phyloP scores from a whole-genome alignment of 2,888 invertebrate species.

The Drosophila anceps region DNA sequence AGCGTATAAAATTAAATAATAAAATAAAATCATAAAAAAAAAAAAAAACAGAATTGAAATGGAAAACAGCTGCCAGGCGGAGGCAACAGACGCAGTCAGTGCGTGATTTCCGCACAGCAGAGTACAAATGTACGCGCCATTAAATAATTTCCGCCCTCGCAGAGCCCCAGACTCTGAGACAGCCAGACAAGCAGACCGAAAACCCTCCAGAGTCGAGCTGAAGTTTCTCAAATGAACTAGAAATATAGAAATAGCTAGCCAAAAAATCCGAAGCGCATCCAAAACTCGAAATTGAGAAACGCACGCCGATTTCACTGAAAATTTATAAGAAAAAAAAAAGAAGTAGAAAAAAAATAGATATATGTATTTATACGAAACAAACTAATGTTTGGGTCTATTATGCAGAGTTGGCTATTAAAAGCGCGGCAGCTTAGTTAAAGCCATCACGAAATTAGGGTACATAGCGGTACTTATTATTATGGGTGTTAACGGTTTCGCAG shows the following conservation, averaged over 20 bases:
- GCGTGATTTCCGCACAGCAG: conserved; percentile 77
- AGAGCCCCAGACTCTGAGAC: conserved; percentile 22
- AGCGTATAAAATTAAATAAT: conserved; percentile 70
- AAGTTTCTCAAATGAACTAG: conserved; percentile 72
- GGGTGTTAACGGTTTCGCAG: conserved; percentile 83
- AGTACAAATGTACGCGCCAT: conserved; percentile 79
- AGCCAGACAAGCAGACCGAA: conserved; percentile 4
- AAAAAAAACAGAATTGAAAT: conserved; percentile 26
- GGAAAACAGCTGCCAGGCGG: conserved; percentile 59
- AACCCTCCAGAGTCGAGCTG: conserved; percentile 27
- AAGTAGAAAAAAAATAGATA: conserved; percentile 1
- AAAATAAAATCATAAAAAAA: conserved; percentile 38
- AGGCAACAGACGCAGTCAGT: conserved; percentile 51
- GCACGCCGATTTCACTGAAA: conserved; percentile 62
- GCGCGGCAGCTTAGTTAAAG: conserved; percentile 58
- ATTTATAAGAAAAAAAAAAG: conserved; percentile 4
- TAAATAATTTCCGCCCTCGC: conserved; percentile 82
- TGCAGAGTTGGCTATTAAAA: conserved; percentile 74
- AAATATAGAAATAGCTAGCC: conserved; percentile 67
- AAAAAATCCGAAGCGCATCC: conserved; percentile 57
- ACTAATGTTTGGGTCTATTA: conserved; percentile 42
- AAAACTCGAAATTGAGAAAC: conserved; percentile 62
- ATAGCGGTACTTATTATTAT: conserved; percentile 83
- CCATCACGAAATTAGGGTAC: conserved; percentile 79
- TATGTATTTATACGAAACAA: conserved; percentile 3